A percentile compares a stretch with the other conserved stretches of the same genome.
Conservation (phyloP, 2,797 vertebrate species). For the Nyctibius grandis region DNA sequence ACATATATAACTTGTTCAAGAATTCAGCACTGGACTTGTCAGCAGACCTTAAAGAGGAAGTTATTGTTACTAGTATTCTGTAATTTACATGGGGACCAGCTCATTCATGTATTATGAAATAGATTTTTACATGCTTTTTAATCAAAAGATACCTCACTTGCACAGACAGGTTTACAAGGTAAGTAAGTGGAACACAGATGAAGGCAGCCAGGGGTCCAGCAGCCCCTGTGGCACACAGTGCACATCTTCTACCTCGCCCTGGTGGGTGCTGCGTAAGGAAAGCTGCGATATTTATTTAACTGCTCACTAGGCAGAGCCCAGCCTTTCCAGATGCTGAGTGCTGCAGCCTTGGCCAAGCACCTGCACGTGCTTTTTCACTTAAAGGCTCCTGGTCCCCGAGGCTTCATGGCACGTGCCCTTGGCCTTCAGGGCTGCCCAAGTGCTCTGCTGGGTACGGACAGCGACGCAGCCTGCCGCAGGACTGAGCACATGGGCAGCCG, state of each 20-base stretch:
- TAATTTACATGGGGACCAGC: not conserved
- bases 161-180: not conserved
- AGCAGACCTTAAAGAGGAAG: not conserved
- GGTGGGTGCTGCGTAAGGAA: not conserved
- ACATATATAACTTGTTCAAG: not conserved
- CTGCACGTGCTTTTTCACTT: fast-evolving
- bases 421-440: not conserved
- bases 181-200: not conserved
- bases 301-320: not conserved
- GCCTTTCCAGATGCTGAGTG: not conserved
- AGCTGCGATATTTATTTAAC: not conserved
- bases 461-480: fast-evolving
- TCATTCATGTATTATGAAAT: not conserved
- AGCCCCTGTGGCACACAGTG: not conserved
- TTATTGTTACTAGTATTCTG: not conserved
- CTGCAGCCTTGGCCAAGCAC: not conserved
- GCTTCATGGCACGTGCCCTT: fast-evolving
- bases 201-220: not conserved
- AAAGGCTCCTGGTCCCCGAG: fast-evolving
- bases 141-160: not conserved
- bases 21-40: not conserved
- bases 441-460: not conserved
- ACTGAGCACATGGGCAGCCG: fast-evolving
- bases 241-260: not conserved
- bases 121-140: not conserved